Evolutionary conservation across 2,888 invertebrate genomes (phyloP), one percentile per base, ranked within the genome.

Genomic region (Urechis unicinctus): DNA sequence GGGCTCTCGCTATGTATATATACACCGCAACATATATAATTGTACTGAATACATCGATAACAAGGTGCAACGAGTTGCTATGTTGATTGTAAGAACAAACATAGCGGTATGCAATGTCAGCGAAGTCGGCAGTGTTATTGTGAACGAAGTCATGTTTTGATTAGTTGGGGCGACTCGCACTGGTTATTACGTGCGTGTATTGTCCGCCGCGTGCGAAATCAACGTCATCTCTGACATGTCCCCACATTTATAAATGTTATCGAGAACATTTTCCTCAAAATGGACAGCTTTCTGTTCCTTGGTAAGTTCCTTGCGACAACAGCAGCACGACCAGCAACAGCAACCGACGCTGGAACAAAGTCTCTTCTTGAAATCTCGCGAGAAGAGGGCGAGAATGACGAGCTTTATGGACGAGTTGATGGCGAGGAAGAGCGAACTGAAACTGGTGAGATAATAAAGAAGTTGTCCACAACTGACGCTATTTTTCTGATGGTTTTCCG

Each of bases 181-280:
- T 36, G 9, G 17, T 17, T 36, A 17, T 13, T 36, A 36, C 36
- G 17, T 9, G 9, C 36, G 17, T 36, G 36, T 17, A 36, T 17
- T 9, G 9, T 9, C 17, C 36, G 9, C 60, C 28, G 53, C 41
- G 24, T 60, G 53, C 25, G 60, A 58, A 5, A 60, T 59, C 30
- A 61, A 56, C 6, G 61, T 61, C 61, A 61, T 61, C 36, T 61
- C 61, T 0, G 61, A 61, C 58, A 57, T 59, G 41, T 61, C 61
- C 1, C 43, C 44, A 49, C 61, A 61, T 46, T 54, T 41, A 30
- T 61, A 61, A 50, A 58, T 53, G n/a, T 49, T 36, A 21, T n/a
- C 45, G 21, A 21, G 6, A 9, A 45, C 6, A 45, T 21, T 45
- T 30, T 17, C 5, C 5, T 22, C 31, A 24, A 5, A 9, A 45